Percentiles rank a stretch among this genome's conserved stretches.
Evolutionary conservation across 2,888 invertebrate species (phyloP).

Genomic region (Mimumesa dahlbomi): DNA sequence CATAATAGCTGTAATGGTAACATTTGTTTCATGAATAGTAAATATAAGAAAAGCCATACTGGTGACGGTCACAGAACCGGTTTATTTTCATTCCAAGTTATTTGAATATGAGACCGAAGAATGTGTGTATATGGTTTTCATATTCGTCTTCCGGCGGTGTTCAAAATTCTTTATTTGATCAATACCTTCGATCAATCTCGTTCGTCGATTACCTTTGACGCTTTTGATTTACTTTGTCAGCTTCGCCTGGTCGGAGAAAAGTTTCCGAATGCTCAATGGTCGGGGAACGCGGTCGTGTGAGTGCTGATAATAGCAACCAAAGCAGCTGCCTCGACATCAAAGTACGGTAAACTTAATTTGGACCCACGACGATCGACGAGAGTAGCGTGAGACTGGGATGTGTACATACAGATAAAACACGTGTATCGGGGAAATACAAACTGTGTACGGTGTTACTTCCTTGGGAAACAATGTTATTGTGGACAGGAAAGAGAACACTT

Average conservation of each 20-base stretch:
- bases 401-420: conserved; percentile 12
- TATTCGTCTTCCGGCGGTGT: too few species aligned
- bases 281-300: too few species aligned
- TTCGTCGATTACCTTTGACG: conserved; percentile 10
- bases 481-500: conserved; percentile 14
- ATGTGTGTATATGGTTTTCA: too few species aligned
- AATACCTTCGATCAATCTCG: not conserved
- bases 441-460: conserved; percentile 20
- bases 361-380: conserved; percentile 16
- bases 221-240: conserved; percentile 18
- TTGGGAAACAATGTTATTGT: conserved; percentile 26
- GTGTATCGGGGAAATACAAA: conserved; percentile 13
- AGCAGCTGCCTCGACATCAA: conserved; percentile 53
- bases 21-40: too few species aligned
- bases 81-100: too few species aligned
- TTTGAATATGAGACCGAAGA: too few species aligned
- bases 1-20: too few species aligned
- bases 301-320: too few species aligned
- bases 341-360: conserved; percentile 58
- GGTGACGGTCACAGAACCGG: too few species aligned
- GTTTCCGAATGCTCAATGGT: too few species aligned
- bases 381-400: conserved; percentile 9
- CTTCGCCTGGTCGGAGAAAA: too few species aligned
- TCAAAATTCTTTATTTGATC: not conserved
- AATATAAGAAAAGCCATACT: too few species aligned